These are phyloP conservation scores for Scytalopus superciliaris DNA, from an alignment of 2,113 vertebrate species.

Conservation along the genomic window DNA sequence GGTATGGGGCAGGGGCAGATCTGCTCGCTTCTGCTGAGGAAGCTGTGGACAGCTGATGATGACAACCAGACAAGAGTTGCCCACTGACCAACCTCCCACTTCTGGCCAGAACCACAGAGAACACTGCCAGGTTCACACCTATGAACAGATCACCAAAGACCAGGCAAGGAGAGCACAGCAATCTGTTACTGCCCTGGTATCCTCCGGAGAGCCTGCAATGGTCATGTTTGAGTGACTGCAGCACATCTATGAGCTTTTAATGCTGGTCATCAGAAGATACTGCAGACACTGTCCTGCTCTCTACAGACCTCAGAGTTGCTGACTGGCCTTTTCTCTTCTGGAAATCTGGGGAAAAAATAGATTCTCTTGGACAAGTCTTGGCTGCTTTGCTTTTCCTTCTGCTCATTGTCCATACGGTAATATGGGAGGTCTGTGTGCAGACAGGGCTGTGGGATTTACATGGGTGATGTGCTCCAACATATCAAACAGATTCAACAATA, in stretches of 20 bases:
- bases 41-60: background rate
- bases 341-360: background rate
- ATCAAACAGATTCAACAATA: no score
- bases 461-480: background rate
- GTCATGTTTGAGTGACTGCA: background rate
- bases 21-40: background rate
- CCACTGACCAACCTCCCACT: background rate
- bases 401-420: background rate
- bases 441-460: background rate
- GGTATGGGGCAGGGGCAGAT: background rate
- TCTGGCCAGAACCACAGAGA: background rate
- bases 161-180: background rate
- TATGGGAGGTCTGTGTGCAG: background rate
- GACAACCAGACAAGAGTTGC: background rate
- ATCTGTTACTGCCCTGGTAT: background rate
- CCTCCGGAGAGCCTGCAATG: background rate
- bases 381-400: background rate
- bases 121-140: background rate
- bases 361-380: background rate
- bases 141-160: background rate
- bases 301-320: background rate
- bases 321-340: background rate
- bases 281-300: background rate
- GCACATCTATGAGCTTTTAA: background rate
- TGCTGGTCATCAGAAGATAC: background rate